These are phyloP conservation scores for Cantharis rufa DNA, from an alignment of 2,888 invertebrate species.

Conservation along the genomic window DNA sequence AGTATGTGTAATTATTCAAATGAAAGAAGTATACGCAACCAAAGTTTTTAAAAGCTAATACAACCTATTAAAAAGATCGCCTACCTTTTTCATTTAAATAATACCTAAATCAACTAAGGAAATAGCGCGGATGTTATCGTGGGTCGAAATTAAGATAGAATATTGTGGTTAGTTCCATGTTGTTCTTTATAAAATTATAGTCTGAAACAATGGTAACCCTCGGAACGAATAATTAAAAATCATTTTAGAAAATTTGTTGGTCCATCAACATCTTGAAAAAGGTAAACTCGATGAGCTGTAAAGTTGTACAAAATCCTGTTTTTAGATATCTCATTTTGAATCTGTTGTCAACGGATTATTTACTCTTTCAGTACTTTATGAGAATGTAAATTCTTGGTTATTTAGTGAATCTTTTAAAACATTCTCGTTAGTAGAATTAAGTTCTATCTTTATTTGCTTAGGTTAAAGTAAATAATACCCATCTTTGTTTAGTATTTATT, in stretches of 20 bases:
- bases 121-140: conserved; percentile 20
- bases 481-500: conserved; percentile 16
- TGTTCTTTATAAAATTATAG: conserved; percentile 2
- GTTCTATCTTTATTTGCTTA: conserved; percentile 15
- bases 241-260: neutral
- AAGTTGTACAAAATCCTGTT: neutral
- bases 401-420: conserved; percentile 4
- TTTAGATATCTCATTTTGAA: neutral
- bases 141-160: conserved; percentile 15
- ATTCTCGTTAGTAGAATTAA: conserved; percentile 3
- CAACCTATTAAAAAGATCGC: conserved; percentile 5
- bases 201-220: neutral
- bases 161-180: conserved; percentile 1
- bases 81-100: conserved; percentile 10
- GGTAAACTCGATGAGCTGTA: neutral
- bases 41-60: neutral
- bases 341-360: neutral
- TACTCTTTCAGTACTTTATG: neutral
- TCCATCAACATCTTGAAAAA: neutral
- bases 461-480: conserved; percentile 3
- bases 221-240: neutral
- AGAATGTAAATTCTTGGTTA: conserved; percentile 6
- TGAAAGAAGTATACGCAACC: neutral
- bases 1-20: conserved; percentile 1
- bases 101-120: conserved; percentile 12